Percentiles rank a stretch among this genome's conserved stretches.
phyloP scores from a whole-genome alignment of 2,113 vertebrate genomes.

The Muntiacus reevesi region DNA sequence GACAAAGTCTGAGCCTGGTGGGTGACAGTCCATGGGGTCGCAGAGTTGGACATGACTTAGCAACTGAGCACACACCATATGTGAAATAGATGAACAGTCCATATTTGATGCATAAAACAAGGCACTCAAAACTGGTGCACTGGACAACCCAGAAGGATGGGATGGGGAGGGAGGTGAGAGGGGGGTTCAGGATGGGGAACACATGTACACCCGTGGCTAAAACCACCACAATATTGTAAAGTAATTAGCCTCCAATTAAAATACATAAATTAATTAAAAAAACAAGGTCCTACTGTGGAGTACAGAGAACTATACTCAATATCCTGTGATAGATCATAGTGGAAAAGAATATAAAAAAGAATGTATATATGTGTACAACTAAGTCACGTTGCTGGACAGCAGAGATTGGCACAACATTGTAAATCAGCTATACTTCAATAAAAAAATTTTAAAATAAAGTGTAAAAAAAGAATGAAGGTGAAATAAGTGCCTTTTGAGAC shows the following conservation, averaged over 20 bases:
- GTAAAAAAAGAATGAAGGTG: not conserved
- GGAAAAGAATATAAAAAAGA: not conserved
- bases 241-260: not conserved
- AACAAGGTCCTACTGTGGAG: not conserved
- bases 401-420: not conserved
- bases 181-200: not conserved
- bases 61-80: not conserved
- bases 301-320: not conserved
- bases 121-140: not conserved
- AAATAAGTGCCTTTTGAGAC: not conserved
- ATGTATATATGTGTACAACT: not conserved
- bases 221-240: not conserved
- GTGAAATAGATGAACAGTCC: not conserved
- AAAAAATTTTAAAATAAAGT: not conserved
- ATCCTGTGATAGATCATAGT: not conserved
- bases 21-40: not conserved
- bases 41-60: not conserved
- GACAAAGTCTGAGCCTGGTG: not conserved
- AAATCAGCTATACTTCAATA: not conserved
- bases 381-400: not conserved
- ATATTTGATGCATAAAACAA: not conserved
- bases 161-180: not conserved
- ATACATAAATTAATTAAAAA: not conserved
- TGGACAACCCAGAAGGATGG: not conserved
- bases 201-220: not conserved